Evolutionary conservation across 1,140 invertebrate species (phyloP).

Genomic region (Sycophaga agraensis): DNA sequence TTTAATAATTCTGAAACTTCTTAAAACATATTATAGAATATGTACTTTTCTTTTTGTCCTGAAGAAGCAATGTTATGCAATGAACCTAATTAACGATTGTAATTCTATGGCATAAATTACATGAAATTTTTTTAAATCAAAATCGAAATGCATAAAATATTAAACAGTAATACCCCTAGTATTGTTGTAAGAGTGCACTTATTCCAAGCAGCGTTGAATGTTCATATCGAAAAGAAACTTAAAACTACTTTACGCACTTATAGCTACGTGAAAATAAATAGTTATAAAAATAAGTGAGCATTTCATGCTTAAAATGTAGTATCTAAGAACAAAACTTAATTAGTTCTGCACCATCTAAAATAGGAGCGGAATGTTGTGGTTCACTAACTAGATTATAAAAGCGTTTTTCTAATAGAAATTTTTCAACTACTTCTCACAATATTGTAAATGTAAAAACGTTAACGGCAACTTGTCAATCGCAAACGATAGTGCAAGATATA

Average conservation of each 20-base stretch:
- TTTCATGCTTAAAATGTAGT: slow-evolving; percentile 48
- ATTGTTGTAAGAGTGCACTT: too few relatives aligned
- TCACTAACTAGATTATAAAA: slow-evolving; percentile 52
- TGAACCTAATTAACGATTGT: too few relatives aligned
- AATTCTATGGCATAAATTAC: too few relatives aligned
- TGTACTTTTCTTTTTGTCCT: too few relatives aligned
- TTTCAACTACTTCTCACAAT: slow-evolving; percentile 39
- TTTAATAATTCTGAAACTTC: too few relatives aligned
- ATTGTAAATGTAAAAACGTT: slow-evolving; percentile 39
- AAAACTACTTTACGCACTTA: slow-evolving; percentile 31
- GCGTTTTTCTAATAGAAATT: slow-evolving; percentile 50
- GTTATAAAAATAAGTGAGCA: slow-evolving; percentile 57
- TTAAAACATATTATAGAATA: too few relatives aligned
- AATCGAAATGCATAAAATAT: too few relatives aligned
- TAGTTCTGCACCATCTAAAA: slow-evolving; percentile 46
- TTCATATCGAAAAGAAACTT: neutral
- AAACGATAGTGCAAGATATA: slow-evolving; percentile 44
- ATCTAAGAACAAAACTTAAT: slow-evolving; percentile 42
- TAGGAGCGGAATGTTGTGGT: slow-evolving; percentile 53
- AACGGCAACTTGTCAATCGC: slow-evolving; percentile 47
- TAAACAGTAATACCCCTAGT: too few relatives aligned
- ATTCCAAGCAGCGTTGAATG: neutral
- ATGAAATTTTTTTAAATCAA: too few relatives aligned
- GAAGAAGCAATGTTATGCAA: too few relatives aligned
- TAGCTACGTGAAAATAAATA: slow-evolving; percentile 54